Evolutionary conservation across 1,140 invertebrate species (phyloP).

Genomic region (Platyura marginata): DNA sequence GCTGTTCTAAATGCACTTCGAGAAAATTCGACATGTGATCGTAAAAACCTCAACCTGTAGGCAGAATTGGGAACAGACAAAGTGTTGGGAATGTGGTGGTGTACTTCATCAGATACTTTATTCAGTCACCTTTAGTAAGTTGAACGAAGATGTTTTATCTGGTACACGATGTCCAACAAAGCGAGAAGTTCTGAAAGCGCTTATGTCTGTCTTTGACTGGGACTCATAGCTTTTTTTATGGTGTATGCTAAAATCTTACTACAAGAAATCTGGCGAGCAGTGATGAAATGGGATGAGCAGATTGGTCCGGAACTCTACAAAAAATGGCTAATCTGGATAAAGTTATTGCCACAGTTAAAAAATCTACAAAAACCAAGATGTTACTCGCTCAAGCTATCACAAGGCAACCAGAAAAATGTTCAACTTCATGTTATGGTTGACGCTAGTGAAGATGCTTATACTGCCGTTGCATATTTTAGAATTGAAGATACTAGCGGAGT

Average conservation of each 20-base stretch:
- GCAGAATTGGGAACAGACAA: conserved; percentile 1
- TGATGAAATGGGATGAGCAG: conserved; percentile 9
- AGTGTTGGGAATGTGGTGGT: conserved; percentile 6
- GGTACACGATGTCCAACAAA: conserved; percentile 4
- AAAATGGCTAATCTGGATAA: conserved; percentile 3
- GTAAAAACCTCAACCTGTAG: neutral
- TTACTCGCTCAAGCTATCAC: conserved; percentile 2
- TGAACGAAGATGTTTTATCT: conserved; percentile 7
- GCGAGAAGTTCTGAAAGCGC: conserved; percentile 3
- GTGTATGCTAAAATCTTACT: conserved; percentile 8
- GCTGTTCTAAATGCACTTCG: neutral
- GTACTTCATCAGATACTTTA: conserved; percentile 5
- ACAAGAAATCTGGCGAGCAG: conserved; percentile 8
- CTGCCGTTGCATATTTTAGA: neutral
- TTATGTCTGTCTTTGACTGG: conserved; percentile 13
- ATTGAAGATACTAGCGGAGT: conserved; percentile 1
- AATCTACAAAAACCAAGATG: conserved; percentile 11
- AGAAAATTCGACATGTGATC: neutral
- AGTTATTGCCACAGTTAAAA: conserved; percentile 8
- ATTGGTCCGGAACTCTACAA: neutral
- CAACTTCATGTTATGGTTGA: conserved; percentile 5
- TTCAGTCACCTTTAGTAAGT: conserved; percentile 1
- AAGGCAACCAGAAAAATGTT: neutral
- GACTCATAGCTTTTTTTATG: conserved; percentile 7
- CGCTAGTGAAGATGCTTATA: conserved; percentile 1